Evolutionary conservation across 2,797 vertebrate species (phyloP).

Genomic region (Perdix hodgsoniae): DNA sequence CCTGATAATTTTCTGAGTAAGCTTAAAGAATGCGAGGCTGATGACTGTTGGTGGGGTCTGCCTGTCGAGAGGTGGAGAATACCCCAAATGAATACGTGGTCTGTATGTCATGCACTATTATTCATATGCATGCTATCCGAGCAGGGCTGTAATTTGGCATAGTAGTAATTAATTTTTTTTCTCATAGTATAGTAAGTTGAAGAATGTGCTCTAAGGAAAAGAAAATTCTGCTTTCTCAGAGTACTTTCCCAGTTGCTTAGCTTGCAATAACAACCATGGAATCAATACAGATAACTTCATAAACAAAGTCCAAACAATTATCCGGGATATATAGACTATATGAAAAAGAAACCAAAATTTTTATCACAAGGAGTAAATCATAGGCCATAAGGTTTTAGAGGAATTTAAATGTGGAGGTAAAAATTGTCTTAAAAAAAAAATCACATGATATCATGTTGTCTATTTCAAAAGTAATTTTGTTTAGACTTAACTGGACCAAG

Average conservation of each 20-base stretch:
- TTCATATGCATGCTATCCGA: background rate
- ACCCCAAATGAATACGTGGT: background rate
- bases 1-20: slow-evolving; percentile 49
- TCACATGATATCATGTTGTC: background rate
- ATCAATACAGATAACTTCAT: background rate
- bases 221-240: background rate
- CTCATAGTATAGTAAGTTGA: background rate
- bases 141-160: background rate
- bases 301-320: background rate
- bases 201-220: background rate
- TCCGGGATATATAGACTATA: background rate
- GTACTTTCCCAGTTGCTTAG: background rate
- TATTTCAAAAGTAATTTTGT: background rate
- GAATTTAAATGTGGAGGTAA: background rate
- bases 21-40: background rate
- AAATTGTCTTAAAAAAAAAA: background rate
- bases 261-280: background rate
- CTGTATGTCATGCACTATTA: background rate
- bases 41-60: background rate
- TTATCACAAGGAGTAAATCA: background rate
- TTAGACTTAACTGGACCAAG: background rate
- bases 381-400: background rate
- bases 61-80: background rate
- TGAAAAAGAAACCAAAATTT: background rate
- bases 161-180: background rate